Conservation (phyloP, 2,797 vertebrate genomes). For the Silurus aristotelis region DNA sequence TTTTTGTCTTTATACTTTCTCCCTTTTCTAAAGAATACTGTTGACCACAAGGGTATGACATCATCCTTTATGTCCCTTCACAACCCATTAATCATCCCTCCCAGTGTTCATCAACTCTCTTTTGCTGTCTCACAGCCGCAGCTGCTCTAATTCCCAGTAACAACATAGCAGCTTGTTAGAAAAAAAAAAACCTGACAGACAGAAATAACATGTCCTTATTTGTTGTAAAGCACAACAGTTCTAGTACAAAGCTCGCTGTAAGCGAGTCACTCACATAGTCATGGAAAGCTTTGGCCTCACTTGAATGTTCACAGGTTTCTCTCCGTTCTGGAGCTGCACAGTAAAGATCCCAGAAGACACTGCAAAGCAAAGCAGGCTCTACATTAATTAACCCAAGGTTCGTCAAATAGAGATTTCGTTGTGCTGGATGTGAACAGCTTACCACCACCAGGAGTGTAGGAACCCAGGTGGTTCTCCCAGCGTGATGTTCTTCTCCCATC, state of each 20-base stretch:
- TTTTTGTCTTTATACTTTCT: slow-evolving; percentile 36
- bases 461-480: slow-evolving; percentile 98
- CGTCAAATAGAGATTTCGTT: background rate
- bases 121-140: slow-evolving; percentile 16
- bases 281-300: slow-evolving; percentile 89
- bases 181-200: slow-evolving; percentile 15
- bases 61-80: slow-evolving; percentile 65
- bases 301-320: slow-evolving; percentile 88
- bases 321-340: slow-evolving; percentile 86
- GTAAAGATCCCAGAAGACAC: slow-evolving; percentile 90
- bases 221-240: background rate
- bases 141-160: slow-evolving; percentile 6
- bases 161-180: slow-evolving; percentile 12
- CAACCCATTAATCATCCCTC: slow-evolving; percentile 58
- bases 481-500: slow-evolving; percentile 99
- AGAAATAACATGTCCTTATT: slow-evolving; percentile 20
- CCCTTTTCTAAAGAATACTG: slow-evolving; percentile 59
- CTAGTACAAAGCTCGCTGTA: background rate
- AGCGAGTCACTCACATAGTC: slow-evolving; percentile 80
- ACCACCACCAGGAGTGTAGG: slow-evolving; percentile 99
- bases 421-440: slow-evolving; percentile 67
- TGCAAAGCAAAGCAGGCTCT: slow-evolving; percentile 65
- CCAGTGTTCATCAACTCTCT: background rate
- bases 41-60: slow-evolving; percentile 75
- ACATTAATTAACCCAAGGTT: slow-evolving; percentile 17